phyloP scores from a whole-genome alignment of 2,888 invertebrate genomes.

The Smittia sp. region DNA sequence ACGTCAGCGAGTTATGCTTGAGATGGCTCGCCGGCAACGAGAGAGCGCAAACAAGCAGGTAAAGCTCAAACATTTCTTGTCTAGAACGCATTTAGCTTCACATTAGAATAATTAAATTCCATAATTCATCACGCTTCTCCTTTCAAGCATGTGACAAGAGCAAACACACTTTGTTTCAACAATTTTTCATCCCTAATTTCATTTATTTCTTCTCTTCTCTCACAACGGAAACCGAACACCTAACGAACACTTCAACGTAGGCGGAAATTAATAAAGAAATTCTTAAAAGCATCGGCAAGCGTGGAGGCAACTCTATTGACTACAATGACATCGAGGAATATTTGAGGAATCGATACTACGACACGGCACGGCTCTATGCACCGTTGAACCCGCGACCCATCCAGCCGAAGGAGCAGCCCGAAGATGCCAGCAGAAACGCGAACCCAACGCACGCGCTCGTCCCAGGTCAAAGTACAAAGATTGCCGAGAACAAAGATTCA shows the following conservation, averaged over 20 bases:
- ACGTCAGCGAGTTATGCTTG: constrained; percentile 74
- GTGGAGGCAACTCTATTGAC: constrained; percentile 53
- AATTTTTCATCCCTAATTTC: not conserved
- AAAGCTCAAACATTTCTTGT: constrained; percentile 43
- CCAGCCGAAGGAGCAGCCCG: not conserved
- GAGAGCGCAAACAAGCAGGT: constrained; percentile 66
- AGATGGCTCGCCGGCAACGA: constrained; percentile 77
- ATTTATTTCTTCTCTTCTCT: not conserved
- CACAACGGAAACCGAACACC: not conserved
- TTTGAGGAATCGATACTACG: constrained; percentile 39
- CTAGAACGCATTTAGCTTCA: no score
- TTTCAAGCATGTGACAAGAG: not conserved
- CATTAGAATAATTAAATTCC: not conserved
- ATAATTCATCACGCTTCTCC: not conserved
- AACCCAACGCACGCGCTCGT: not conserved
- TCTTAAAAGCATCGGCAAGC: constrained; percentile 74
- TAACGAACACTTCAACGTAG: constrained; percentile 51
- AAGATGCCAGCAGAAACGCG: constrained; percentile 42
- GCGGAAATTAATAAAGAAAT: constrained; percentile 71
- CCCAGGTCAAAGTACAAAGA: constrained; percentile 12
- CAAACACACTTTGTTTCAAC: not conserved
- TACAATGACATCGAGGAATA: constrained; percentile 41
- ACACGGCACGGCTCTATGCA: constrained; percentile 11
- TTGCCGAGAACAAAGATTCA: not conserved
- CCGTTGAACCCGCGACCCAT: not conserved